Base-by-base conservation (phyloP, 2,113 vertebrate species). In the Cebidichthys violaceus region DNA sequence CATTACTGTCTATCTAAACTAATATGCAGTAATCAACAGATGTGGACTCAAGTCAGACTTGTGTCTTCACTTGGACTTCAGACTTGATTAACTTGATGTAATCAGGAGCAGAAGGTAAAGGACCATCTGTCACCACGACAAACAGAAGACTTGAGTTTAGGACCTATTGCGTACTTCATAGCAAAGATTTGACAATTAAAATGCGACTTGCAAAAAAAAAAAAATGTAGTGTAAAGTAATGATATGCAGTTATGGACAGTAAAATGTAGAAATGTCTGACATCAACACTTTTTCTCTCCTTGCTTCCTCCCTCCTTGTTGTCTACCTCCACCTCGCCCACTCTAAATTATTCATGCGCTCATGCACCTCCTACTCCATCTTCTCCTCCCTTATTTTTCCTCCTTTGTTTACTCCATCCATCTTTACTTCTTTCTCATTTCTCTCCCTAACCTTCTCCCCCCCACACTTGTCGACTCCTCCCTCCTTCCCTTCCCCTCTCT, bases 291-390 rank as follows among this genome's bases (percentile, higher is more conserved):
- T 55, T 18, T 37, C 54, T 69, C 52, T 60, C 15, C 47, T 72
- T 45, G 5, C 39, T 41, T 66, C n/a, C n/a, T 13, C 68, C 29
- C 47, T 85, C 22, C 70, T 24, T 10, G 43, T 54, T 81, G n/a
- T 77, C 39, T 37, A 29, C 43, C 14, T 60, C 47, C 15, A 3
- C 27, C 4, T 73, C 29, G 3, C 24, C 67, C 47, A 15, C 37
- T 75, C 24, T 75, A 13, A 69, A 82, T 70, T 15, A n/a, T 82
- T 61, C 57, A 77, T 77, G 45, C 22, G 1, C 13, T 76, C n/a
- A 11, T 29, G n/a, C 24, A 13, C 31, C 39, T 50, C 24, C 57
- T 35, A 11, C 50, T 74, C 64, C 47, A 14, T 79, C 13, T 45
- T 1, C 27, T 35, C 61, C 45, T 7, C 9, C 2, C 33, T 57